A percentile compares a stretch with the other conserved stretches of the same genome.
These are phyloP conservation scores for Gnathochromis pfefferi DNA, from an alignment of 2,113 vertebrate genomes.

Conservation along the genomic window DNA sequence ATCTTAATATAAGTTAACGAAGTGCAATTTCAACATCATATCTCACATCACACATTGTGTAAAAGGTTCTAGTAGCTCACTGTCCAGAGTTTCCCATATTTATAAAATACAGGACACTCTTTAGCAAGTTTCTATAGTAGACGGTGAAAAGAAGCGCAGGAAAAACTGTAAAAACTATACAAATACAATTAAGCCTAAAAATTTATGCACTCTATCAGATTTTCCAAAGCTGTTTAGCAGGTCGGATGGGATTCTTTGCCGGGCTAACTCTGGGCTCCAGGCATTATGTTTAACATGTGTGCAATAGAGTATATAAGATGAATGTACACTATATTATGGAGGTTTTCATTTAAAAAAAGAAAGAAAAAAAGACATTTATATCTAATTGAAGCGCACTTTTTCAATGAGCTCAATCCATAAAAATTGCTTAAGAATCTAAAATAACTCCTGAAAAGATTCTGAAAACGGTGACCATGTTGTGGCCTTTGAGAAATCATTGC, in stretches of 20 bases:
- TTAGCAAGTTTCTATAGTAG: not conserved
- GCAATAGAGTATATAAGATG: not conserved
- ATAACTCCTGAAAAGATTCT: not conserved
- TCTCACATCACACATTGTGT: not conserved
- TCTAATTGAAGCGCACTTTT: not conserved
- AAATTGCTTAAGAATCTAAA: not conserved
- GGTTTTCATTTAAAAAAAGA: not conserved
- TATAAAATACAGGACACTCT: not conserved
- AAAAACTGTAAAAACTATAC: not conserved
- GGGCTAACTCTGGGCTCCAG: not conserved
- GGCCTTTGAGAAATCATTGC: not conserved
- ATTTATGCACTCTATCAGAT: not conserved
- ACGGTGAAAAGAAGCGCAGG: not conserved
- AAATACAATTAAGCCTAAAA: not conserved
- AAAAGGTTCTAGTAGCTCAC: not conserved
- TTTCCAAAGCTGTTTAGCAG: not conserved
- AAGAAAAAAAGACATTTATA: not conserved
- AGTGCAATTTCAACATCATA: not conserved
- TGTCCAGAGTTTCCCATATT: not conserved
- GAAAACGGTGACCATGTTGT: not conserved
- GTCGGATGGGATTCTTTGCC: not conserved
- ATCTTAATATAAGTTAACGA: not conserved
- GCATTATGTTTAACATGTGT: not conserved
- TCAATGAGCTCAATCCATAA: not conserved
- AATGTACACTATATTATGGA: not conserved